Evolutionary conservation across 2,888 invertebrate genomes (phyloP).

Genomic region (Cephus runcator): DNA sequence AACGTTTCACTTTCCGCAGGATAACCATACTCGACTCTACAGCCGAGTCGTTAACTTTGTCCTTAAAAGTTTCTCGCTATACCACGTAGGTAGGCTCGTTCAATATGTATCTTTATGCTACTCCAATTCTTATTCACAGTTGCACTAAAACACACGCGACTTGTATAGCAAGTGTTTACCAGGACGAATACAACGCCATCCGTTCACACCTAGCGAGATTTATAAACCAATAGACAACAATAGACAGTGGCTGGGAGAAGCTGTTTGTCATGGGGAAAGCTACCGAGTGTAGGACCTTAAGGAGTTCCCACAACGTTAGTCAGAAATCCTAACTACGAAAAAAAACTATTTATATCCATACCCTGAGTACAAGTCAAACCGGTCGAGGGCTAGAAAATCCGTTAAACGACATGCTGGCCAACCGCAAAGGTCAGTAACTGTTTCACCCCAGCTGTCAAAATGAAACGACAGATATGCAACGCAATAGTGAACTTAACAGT

Average conservation of each 20-base stretch:
- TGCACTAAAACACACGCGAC: neutral
- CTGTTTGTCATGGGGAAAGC: neutral
- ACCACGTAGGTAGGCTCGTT: neutral
- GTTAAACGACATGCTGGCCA: neutral
- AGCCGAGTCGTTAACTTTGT: neutral
- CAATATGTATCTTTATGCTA: neutral
- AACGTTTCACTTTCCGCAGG: neutral
- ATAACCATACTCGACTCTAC: neutral
- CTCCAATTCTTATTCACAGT: neutral
- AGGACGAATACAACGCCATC: neutral
- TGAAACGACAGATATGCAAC: neutral
- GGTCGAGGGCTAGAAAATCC: neutral
- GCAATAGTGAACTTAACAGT: neutral
- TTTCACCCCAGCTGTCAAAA: neutral
- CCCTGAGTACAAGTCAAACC: neutral
- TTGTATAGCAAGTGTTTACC: neutral
- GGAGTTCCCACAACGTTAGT: neutral
- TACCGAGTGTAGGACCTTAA: neutral
- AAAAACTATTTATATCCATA: neutral
- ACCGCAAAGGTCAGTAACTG: neutral
- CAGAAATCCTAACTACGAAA: neutral
- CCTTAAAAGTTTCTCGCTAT: neutral
- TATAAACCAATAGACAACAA: neutral
- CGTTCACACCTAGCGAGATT: neutral
- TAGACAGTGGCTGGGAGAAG: neutral